Conservation (phyloP, 2,888 invertebrate genomes). For the Pogonocherus hispidulus region DNA sequence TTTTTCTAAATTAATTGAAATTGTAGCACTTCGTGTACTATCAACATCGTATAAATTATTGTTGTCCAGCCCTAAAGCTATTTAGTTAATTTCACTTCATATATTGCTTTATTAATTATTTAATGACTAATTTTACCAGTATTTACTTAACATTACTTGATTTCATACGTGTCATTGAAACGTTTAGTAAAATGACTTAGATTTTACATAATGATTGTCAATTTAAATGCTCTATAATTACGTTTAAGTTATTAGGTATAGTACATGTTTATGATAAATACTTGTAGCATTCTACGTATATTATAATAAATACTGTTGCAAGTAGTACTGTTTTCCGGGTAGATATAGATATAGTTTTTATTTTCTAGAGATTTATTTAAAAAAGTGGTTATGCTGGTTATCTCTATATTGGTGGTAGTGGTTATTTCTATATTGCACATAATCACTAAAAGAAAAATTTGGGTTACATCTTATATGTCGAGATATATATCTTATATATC, state of each 20-base stretch:
- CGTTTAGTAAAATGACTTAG: background rate
- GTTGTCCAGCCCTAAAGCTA: background rate
- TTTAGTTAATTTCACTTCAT: background rate
- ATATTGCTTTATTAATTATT: slow-evolving; percentile 2
- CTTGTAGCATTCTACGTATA: no score
- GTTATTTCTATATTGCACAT: no score
- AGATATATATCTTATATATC: no score
- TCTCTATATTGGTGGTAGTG: no score
- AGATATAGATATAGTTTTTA: no score
- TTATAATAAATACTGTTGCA: no score
- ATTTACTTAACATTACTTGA: background rate
- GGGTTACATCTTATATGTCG: no score
- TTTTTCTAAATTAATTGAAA: slow-evolving; percentile 52
- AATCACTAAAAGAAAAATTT: no score
- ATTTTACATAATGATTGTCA: background rate
- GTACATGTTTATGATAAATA: background rate
- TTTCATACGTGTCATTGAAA: no score
- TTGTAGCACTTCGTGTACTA: slow-evolving; percentile 48
- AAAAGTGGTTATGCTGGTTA: no score
- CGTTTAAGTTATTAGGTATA: background rate
- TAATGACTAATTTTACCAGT: slow-evolving; percentile 1
- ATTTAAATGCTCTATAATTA: background rate
- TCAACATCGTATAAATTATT: slow-evolving; percentile 28
- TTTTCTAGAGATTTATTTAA: no score
- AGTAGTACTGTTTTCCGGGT: no score